Base-by-base conservation (phyloP, 1,140 invertebrate species). In the Druon quercuslanigerum region DNA sequence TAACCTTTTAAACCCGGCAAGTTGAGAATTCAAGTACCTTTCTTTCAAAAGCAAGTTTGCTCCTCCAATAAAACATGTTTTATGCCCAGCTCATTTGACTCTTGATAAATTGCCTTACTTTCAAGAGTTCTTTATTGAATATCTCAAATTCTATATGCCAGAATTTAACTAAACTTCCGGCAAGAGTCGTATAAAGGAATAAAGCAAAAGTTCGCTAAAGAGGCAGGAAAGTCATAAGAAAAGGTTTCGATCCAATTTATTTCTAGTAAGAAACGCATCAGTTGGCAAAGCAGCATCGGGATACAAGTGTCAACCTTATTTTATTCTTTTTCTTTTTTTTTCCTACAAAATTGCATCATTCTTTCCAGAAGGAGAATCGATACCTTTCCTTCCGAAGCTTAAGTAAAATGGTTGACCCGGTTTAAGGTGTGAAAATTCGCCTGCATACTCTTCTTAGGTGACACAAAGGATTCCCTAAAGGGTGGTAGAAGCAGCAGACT, bases 391-490 rank as follows among this genome's bases (percentile, higher is more conserved):
- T 66, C 40, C 56, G 8, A 6, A 11, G n/a, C 5, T 8, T 13
- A 16, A 2, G 13, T 20, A 14, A 14, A 14, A 60, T 33, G 57
- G 14, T 66, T 66, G 60, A 66, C 60, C 60, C 33, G 60, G 60
- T 66, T 66, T 20, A 66, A 66, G 40, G 60, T 66, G 60, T 25
- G 60, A 66, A 66, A 66, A 66, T 66, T 66, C 60, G 60, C 60
- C 40, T 66, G 60, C 60, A 40, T 66, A 14, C 25, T 66, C 60
- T 66, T 66, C 25, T 66, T 40, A 12, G 25, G 60, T 66, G 60
- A 66, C 60, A 66, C 60, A 66, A 66, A 66, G 60, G 60, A 66
- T 66, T 66, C 60, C 60, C 60, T 66, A 66, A 66, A 66, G 60
- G 25, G 25, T n/a, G 25, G 14, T 66, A 66, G 60, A 66, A 66